Evolutionary conservation across 37 sponge, comb jelly and placozoan species (phyloP).

Genomic region (Petrosia ficiformis): DNA sequence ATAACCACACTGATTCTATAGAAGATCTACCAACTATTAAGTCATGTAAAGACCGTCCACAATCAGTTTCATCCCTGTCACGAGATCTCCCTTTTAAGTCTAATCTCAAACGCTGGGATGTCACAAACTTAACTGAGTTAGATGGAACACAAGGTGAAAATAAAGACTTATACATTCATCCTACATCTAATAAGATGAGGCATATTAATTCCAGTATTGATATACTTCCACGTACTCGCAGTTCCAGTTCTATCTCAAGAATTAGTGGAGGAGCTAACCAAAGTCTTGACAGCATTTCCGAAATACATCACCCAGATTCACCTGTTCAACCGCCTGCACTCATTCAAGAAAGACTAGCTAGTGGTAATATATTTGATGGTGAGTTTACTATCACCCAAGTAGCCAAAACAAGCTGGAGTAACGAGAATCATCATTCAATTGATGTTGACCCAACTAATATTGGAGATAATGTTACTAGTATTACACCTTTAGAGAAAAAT

Average conservation of each 20-base stretch:
- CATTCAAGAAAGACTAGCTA: not conserved
- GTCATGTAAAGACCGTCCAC: not conserved
- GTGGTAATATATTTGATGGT: not conserved
- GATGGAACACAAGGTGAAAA: not conserved
- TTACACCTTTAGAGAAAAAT: not conserved
- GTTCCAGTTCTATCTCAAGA: not conserved
- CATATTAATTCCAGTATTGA: too few species aligned
- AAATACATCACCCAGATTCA: not conserved
- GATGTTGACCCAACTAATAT: not conserved
- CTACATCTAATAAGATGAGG: too few species aligned
- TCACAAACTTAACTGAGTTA: not conserved
- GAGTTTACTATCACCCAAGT: not conserved
- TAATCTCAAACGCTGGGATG: not conserved
- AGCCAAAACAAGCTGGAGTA: not conserved
- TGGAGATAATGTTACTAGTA: not conserved
- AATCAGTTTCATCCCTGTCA: too few species aligned
- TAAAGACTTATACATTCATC: not conserved
- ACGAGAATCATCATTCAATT: not conserved
- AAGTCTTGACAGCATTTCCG: not conserved
- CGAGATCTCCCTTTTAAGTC: not conserved
- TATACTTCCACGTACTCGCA: not conserved
- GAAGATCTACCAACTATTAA: not conserved
- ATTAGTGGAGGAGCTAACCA: not conserved
- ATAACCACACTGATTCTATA: not conserved
- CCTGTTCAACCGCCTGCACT: not conserved